Percentiles rank a stretch among this genome's conserved stretches.
Conservation (phyloP, 2,888 invertebrate genomes). For the Parasteatoda lunata region DNA sequence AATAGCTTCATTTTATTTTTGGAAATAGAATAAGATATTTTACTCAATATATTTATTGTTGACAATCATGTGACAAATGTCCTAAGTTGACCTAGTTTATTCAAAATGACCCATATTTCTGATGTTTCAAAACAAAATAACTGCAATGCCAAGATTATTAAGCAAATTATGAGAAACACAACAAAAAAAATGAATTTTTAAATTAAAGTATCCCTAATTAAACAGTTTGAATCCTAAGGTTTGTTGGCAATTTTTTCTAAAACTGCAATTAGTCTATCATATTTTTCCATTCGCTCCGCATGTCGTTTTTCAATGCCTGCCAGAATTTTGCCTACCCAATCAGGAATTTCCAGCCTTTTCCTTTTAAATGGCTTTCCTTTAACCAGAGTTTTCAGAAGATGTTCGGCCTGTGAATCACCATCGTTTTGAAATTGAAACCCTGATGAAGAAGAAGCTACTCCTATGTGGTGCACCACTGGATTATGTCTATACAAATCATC, state of each 20-base stretch:
- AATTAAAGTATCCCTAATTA: too few relatives aligned
- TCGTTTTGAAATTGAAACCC: not conserved
- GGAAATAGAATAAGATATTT: too few relatives aligned
- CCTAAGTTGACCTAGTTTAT: too few relatives aligned
- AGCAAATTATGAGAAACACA: too few relatives aligned
- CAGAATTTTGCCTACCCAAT: not conserved
- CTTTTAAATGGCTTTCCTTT: not conserved
- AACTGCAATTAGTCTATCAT: not conserved
- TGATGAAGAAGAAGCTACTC: not conserved
- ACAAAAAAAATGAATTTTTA: too few relatives aligned
- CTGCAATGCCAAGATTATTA: too few relatives aligned
- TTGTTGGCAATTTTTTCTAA: not conserved
- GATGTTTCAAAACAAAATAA: too few relatives aligned
- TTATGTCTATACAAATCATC: not conserved
- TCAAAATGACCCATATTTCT: too few relatives aligned
- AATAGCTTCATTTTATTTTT: too few relatives aligned
- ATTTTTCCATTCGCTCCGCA: not conserved
- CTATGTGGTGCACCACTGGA: not conserved
- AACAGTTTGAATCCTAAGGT: not conserved
- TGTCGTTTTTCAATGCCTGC: not conserved
- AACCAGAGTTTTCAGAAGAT: not conserved
- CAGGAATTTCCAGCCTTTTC: not conserved
- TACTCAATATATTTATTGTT: too few relatives aligned
- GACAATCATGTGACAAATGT: too few relatives aligned
- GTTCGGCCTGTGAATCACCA: not conserved